A percentile compares a stretch with the other conserved stretches of the same genome.
Evolutionary conservation across 1,140 invertebrate species (phyloP).

Genomic region (Vanessa atalanta): DNA sequence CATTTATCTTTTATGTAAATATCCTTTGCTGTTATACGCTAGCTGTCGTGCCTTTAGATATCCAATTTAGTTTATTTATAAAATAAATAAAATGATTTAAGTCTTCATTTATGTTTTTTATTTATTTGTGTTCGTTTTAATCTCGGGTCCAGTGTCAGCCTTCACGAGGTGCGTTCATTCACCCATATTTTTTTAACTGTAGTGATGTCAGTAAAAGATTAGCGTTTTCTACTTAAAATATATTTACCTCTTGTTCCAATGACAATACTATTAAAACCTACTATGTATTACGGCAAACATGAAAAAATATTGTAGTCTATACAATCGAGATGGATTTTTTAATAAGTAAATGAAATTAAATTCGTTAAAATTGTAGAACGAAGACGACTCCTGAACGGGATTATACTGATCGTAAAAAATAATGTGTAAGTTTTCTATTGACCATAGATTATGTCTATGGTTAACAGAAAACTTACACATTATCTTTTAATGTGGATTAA

Average conservation of each 20-base stretch:
- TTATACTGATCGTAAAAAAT: too few relatives aligned
- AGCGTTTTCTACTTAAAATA: conserved; percentile 30
- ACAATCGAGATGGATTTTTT: too few relatives aligned
- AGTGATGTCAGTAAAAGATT: conserved; percentile 40
- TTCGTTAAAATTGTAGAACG: too few relatives aligned
- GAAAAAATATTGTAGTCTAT: neutral
- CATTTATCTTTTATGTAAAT: conserved; percentile 74
- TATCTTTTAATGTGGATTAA: too few relatives aligned
- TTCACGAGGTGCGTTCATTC: conserved; percentile 20
- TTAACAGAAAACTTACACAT: too few relatives aligned
- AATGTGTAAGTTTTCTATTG: too few relatives aligned
- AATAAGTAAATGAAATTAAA: too few relatives aligned
- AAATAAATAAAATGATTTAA: conserved; percentile 70
- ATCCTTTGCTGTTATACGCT: conserved; percentile 67
- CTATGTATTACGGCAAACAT: neutral
- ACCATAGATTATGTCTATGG: too few relatives aligned
- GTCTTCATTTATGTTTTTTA: conserved; percentile 62
- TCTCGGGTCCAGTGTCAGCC: conserved; percentile 58
- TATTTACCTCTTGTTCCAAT: conserved; percentile 47
- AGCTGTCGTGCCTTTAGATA: conserved; percentile 69
- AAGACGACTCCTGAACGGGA: too few relatives aligned
- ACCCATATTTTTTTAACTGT: conserved; percentile 24
- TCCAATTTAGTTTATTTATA: conserved; percentile 76
- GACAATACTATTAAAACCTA: conserved; percentile 59
- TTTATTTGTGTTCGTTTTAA: conserved; percentile 49